These are phyloP conservation scores for Drosophila subobscura DNA, from an alignment of 1,140 invertebrate species.

Conservation along the genomic window DNA sequence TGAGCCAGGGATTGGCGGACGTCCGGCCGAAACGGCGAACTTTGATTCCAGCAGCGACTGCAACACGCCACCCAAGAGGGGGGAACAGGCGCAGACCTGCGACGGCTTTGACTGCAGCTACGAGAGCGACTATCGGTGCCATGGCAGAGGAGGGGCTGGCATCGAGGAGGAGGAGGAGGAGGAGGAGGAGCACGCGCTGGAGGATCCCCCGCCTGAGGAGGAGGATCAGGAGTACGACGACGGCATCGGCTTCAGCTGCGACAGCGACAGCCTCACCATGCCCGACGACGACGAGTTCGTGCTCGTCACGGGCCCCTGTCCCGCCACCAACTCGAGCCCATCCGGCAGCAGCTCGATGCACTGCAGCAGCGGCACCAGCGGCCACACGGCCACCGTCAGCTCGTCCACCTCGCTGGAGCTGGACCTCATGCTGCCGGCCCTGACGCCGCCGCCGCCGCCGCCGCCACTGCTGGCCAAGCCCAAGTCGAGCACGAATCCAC, in stretches of 20 bases:
- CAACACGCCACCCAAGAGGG: conserved; percentile 11
- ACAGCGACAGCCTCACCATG: conserved; percentile 64
- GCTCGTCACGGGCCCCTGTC: conserved; percentile 27
- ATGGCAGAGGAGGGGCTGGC: too few relatives aligned
- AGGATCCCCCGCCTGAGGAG: background rate
- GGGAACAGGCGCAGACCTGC: conserved; percentile 24
- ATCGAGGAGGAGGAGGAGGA: background rate
- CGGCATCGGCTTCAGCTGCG: conserved; percentile 74
- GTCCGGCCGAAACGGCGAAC: background rate
- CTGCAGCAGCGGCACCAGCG: conserved; percentile 46
- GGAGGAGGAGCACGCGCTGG: background rate
- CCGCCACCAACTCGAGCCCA: conserved; percentile 46
- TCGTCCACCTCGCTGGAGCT: conserved; percentile 58
- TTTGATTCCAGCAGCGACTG: conserved; percentile 27
- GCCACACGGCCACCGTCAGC: conserved; percentile 6
- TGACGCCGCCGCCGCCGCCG: conserved; percentile 61
- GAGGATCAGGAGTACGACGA: conserved; percentile 66
- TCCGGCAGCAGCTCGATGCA: conserved; percentile 61
- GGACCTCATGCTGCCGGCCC: conserved; percentile 42
- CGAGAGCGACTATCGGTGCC: conserved; percentile 5
- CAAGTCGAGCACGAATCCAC: conserved; percentile 36
- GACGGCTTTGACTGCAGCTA: conserved; percentile 56
- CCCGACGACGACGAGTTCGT: conserved; percentile 59
- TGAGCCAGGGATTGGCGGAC: conserved; percentile 1
- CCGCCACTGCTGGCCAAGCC: conserved; percentile 44